phyloP scores from a whole-genome alignment of 37 sponge, comb jelly and placozoan genomes.

The Eunapius fragilis region DNA sequence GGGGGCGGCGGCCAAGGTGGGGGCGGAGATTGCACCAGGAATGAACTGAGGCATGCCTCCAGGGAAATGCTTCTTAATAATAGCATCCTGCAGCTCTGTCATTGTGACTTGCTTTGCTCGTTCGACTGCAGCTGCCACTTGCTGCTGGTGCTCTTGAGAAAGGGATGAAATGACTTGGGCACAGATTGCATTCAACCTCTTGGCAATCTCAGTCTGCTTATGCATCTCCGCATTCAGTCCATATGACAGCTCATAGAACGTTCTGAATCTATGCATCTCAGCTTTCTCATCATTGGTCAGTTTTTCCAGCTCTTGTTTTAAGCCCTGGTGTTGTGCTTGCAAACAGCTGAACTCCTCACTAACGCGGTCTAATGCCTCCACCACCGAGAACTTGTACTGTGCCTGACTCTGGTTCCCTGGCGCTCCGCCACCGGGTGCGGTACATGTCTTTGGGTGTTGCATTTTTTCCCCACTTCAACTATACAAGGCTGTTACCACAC shows the following conservation, averaged over 20 bases:
- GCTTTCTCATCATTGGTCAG: slow-evolving; percentile 58
- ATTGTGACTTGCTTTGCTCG: slow-evolving; percentile 91
- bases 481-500: background rate
- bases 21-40: slow-evolving; percentile 34
- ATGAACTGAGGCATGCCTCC: slow-evolving; percentile 46
- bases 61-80: slow-evolving; percentile 61
- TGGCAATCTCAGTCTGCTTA: slow-evolving; percentile 93
- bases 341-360: slow-evolving; percentile 69
- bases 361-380: slow-evolving; percentile 59
- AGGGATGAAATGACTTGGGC: slow-evolving; percentile 84
- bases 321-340: slow-evolving; percentile 57
- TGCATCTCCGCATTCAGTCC: slow-evolving; percentile 97
- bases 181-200: slow-evolving; percentile 85
- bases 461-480: background rate
- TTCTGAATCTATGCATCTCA: slow-evolving; percentile 63
- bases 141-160: slow-evolving; percentile 86
- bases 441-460: slow-evolving; percentile 8
- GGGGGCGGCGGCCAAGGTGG: slow-evolving; percentile 1
- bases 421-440: background rate
- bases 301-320: slow-evolving; percentile 71
- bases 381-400: slow-evolving; percentile 51
- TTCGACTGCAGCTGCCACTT: slow-evolving; percentile 84
- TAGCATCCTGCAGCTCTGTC: slow-evolving; percentile 77
- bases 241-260: slow-evolving; percentile 98
- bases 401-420: slow-evolving; percentile 16